Percentiles rank a stretch among this genome's conserved stretches.
Conservation (phyloP, 2,113 vertebrate species). For the Tautogolabrus adspersus region DNA sequence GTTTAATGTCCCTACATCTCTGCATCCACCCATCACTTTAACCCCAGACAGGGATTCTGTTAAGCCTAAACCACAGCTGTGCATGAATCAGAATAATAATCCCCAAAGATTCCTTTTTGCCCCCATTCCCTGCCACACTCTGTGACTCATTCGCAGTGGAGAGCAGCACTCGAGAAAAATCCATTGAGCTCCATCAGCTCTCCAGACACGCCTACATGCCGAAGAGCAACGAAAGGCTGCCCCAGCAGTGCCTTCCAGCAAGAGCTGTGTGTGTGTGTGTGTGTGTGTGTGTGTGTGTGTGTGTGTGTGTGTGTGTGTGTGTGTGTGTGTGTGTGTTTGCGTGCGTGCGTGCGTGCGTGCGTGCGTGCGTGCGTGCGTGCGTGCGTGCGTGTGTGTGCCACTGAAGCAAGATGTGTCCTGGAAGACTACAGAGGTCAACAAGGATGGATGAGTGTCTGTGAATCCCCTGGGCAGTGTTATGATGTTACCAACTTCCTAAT, state of each 20-base stretch:
- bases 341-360: too few species aligned
- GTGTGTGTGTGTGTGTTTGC: slow-evolving; percentile 28
- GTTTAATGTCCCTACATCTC: slow-evolving; percentile 15
- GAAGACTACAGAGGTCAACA: slow-evolving; percentile 72
- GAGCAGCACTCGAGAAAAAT: slow-evolving; percentile 63
- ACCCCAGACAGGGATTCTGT: slow-evolving; percentile 60
- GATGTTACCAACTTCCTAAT: slow-evolving; percentile 50
- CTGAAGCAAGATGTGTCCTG: slow-evolving; percentile 64
- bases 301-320: slow-evolving; percentile 1
- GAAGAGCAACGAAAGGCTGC: slow-evolving; percentile 53
- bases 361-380: too few species aligned
- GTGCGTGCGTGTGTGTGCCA: slow-evolving; percentile 12
- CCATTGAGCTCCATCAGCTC: slow-evolving; percentile 64
- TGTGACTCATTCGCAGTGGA: slow-evolving; percentile 71
- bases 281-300: slow-evolving; percentile 18
- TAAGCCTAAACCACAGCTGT: slow-evolving; percentile 74
- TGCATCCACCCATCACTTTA: slow-evolving; percentile 29
- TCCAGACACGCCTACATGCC: slow-evolving; percentile 65
- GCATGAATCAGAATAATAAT: slow-evolving; percentile 77
- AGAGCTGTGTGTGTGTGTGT: slow-evolving; percentile 24
- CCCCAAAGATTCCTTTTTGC: slow-evolving; percentile 69
- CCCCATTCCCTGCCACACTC: slow-evolving; percentile 62
- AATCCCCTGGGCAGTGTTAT: slow-evolving; percentile 60
- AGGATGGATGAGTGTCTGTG: slow-evolving; percentile 64
- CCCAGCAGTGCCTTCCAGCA: slow-evolving; percentile 48